These are phyloP conservation scores for Lophotriccus pileatus DNA, from an alignment of 2,797 vertebrate species.

Conservation along the genomic window DNA sequence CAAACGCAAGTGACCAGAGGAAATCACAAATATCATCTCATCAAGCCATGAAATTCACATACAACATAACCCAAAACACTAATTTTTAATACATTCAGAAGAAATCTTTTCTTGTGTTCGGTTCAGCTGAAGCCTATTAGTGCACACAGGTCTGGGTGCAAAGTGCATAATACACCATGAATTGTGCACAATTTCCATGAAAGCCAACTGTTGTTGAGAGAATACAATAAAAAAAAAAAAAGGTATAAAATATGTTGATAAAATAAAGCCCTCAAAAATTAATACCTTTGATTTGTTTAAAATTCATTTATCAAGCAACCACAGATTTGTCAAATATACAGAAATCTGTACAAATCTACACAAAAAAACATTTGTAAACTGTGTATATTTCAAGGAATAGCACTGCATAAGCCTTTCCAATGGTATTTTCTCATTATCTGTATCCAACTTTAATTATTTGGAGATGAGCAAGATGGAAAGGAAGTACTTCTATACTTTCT, in stretches of 20 bases:
- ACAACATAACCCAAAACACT: background rate
- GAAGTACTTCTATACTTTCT: background rate
- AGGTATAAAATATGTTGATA: background rate
- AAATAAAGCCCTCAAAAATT: background rate
- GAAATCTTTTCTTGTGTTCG: background rate
- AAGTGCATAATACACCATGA: background rate
- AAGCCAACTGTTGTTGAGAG: background rate
- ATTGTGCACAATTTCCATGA: background rate
- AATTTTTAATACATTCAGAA: background rate
- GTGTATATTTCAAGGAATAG: background rate
- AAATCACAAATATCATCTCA: background rate
- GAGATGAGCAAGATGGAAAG: background rate
- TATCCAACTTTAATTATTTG: background rate
- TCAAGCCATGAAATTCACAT: background rate
- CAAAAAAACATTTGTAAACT: background rate
- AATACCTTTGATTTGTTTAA: background rate
- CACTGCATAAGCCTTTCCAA: background rate
- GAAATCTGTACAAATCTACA: background rate
- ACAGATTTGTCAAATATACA: background rate
- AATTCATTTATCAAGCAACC: background rate
- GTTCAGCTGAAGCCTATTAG: background rate
- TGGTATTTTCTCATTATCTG: background rate
- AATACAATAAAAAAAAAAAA: fast-evolving
- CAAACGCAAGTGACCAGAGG: background rate
- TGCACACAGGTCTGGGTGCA: background rate